Conservation (phyloP, 2,888 invertebrate genomes). For the Sinohyriopsis cumingii region DNA sequence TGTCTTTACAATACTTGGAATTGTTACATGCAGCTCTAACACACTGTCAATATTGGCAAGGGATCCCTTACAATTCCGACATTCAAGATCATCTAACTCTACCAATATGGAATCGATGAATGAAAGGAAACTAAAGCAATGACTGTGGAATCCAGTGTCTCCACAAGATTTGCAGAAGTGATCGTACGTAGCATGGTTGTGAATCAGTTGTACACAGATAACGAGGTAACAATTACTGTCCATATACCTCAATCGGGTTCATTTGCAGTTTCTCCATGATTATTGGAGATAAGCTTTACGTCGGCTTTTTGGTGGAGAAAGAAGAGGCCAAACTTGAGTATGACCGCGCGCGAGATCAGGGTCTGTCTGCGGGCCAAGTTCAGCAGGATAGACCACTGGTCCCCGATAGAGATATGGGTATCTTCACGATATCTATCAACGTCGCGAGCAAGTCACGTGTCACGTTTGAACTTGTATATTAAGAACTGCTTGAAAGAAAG, state of each 20-base stretch:
- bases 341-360: slow-evolving; percentile 53
- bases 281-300: slow-evolving; percentile 27
- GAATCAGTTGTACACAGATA: neutral
- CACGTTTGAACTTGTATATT: slow-evolving; percentile 81
- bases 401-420: slow-evolving; percentile 37
- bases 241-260: slow-evolving; percentile 78
- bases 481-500: slow-evolving; percentile 79
- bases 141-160: slow-evolving; percentile 5
- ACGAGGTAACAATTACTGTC: slow-evolving; percentile 78
- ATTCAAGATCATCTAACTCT: too few species aligned
- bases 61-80: too few species aligned
- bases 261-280: slow-evolving; percentile 53
- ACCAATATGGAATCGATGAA: too few species aligned
- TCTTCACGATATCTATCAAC: slow-evolving; percentile 76
- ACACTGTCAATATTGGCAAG: too few species aligned
- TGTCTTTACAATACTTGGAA: too few species aligned
- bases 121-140: slow-evolving; percentile 3
- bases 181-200: neutral
- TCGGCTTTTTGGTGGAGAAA: slow-evolving; percentile 59
- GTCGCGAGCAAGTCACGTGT: slow-evolving; percentile 78
- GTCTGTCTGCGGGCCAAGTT: slow-evolving; percentile 62
- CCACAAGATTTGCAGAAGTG: slow-evolving; percentile 12
- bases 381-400: slow-evolving; percentile 12
- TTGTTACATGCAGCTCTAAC: too few species aligned
- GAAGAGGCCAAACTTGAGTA: slow-evolving; percentile 61